A percentile compares a stretch with the other conserved stretches of the same genome.
Conservation (phyloP, 1,140 invertebrate species). For the Mylabris phalerata region DNA sequence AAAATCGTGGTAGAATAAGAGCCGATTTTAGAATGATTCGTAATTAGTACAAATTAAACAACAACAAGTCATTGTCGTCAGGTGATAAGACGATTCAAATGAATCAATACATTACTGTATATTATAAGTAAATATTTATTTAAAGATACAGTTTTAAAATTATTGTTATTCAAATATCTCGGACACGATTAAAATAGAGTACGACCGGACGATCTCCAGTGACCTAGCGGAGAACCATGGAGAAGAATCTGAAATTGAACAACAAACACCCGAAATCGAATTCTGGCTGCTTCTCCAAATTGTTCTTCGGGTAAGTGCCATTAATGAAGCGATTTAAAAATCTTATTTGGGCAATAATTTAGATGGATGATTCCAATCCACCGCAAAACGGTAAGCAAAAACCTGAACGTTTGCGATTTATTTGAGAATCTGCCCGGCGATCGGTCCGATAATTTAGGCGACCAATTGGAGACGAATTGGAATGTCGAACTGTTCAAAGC, state of each 20-base stretch:
- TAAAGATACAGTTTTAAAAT: too few relatives aligned
- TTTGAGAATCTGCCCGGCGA: conserved; percentile 26
- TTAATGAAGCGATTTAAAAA: background rate
- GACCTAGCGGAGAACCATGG: too few relatives aligned
- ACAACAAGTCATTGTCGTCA: too few relatives aligned
- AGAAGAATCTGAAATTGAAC: conserved; percentile 12
- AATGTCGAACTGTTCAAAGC: conserved; percentile 38
- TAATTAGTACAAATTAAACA: too few relatives aligned
- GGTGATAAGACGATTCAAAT: too few relatives aligned
- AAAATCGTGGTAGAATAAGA: too few relatives aligned
- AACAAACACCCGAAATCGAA: conserved; percentile 27
- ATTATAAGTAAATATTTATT: too few relatives aligned
- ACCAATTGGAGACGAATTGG: conserved; percentile 46
- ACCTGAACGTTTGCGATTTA: conserved; percentile 29
- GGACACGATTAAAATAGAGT: too few relatives aligned
- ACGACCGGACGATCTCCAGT: too few relatives aligned
- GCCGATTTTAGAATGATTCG: too few relatives aligned
- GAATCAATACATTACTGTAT: too few relatives aligned
- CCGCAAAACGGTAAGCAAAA: conserved; percentile 22
- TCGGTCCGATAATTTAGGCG: conserved; percentile 40
- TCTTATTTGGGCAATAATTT: conserved; percentile 2
- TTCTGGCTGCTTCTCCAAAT: conserved; percentile 27
- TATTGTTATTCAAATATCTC: too few relatives aligned
- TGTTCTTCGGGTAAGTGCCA: conserved; percentile 20
- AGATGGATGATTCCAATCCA: conserved; percentile 35